Percentiles rank a stretch among this genome's conserved stretches.
phyloP scores from a whole-genome alignment of 2,797 vertebrate genomes.

The Sarcoramphus papa region DNA sequence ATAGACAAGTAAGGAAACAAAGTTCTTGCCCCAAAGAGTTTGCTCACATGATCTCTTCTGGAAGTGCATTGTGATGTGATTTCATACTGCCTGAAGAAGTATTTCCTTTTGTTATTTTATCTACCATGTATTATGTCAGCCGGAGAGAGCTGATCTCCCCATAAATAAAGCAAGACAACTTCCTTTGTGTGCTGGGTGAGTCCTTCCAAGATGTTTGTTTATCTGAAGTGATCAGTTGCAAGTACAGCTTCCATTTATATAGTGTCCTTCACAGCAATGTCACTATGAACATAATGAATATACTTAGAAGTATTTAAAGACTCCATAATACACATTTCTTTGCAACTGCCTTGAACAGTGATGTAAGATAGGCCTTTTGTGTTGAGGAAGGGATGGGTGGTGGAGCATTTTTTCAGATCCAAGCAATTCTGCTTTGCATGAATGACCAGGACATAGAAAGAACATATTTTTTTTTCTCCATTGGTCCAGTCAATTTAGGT shows the following conservation, averaged over 20 bases:
- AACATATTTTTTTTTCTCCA: neutral
- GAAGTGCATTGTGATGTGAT: neutral
- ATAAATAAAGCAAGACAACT: neutral
- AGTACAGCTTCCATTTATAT: neutral
- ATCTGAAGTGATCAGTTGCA: neutral
- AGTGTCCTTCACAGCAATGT: slow-evolving; percentile 21
- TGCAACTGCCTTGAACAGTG: neutral
- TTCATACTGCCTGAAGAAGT: neutral
- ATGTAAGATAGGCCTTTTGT: neutral
- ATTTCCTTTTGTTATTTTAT: neutral
- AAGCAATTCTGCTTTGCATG: neutral
- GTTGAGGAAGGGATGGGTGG: neutral
- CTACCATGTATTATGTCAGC: neutral
- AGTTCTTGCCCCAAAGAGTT: neutral
- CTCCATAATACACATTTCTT: neutral
- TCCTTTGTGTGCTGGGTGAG: neutral
- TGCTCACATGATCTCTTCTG: neutral
- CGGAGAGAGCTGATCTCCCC: neutral
- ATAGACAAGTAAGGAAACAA: neutral
- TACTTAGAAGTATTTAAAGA: neutral
- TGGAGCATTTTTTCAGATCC: neutral
- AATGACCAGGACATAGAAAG: neutral
- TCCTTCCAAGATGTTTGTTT: slow-evolving; percentile 21
- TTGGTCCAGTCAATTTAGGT: neutral
- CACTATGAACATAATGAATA: neutral